Conservation (phyloP, 2,797 vertebrate species). For the Chaetophractus vellerosus region DNA sequence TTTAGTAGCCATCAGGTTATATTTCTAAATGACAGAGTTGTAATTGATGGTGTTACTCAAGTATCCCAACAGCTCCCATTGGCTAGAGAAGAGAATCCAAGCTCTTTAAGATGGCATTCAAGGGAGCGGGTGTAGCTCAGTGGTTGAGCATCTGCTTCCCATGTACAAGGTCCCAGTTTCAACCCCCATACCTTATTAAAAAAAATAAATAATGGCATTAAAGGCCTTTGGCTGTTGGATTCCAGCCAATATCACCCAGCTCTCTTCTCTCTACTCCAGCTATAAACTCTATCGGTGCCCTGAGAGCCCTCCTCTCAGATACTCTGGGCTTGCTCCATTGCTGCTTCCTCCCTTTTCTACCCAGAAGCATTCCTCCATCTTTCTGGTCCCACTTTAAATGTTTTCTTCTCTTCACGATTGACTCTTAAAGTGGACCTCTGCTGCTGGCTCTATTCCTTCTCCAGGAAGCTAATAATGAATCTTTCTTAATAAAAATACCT, state of each 20-base stretch:
- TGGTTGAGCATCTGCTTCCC: no score
- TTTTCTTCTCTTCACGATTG: background rate
- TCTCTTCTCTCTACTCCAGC: accelerated
- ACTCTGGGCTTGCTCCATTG: no score
- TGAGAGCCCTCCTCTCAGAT: accelerated
- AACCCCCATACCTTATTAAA: no score
- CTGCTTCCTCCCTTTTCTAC: background rate
- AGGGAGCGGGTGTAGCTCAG: no score
- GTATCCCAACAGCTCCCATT: background rate
- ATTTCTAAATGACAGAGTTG: background rate
- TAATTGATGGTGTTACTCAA: background rate
- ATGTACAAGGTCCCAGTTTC: no score
- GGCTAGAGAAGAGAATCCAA: accelerated
- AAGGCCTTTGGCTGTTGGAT: accelerated
- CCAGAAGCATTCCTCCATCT: background rate
- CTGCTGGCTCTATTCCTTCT: background rate
- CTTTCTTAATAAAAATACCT: no score
- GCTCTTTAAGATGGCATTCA: background rate
- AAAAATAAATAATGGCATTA: background rate
- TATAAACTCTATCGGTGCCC: accelerated
- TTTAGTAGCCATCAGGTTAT: accelerated
- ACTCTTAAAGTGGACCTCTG: background rate
- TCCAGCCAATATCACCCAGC: accelerated
- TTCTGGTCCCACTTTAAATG: accelerated
- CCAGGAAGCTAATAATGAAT: no score